Conservation (phyloP, 2,113 vertebrate genomes). For the Cochlearius cochlearius region DNA sequence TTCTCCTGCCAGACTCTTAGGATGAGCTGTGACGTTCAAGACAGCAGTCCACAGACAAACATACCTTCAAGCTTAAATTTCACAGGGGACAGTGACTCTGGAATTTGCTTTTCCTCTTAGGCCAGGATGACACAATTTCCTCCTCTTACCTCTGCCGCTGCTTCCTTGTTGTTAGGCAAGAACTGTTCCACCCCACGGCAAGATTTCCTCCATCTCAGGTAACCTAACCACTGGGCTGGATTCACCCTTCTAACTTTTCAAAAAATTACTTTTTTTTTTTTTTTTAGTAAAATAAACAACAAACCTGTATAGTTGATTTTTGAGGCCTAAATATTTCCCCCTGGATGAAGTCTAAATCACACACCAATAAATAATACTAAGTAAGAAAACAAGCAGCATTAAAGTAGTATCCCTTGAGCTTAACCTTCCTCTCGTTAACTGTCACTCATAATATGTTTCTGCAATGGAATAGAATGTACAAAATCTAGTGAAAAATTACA, state of each 20-base stretch:
- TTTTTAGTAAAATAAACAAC: neutral
- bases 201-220: neutral
- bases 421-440: neutral
- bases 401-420: neutral
- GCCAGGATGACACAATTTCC: neutral
- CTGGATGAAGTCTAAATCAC: neutral
- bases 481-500: neutral
- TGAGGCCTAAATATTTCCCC: neutral
- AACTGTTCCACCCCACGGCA: neutral
- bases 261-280: neutral
- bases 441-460: neutral
- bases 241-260: neutral
- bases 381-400: neutral
- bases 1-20: neutral
- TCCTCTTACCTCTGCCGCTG: neutral
- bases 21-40: neutral
- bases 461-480: neutral
- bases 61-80: neutral
- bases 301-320: neutral
- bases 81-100: neutral
- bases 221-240: neutral
- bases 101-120: neutral
- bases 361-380: neutral
- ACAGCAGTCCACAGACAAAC: neutral
- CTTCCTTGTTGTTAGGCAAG: neutral